Base-by-base conservation (phyloP, 2,113 vertebrate species). In the Notothenia rossii region DNA sequence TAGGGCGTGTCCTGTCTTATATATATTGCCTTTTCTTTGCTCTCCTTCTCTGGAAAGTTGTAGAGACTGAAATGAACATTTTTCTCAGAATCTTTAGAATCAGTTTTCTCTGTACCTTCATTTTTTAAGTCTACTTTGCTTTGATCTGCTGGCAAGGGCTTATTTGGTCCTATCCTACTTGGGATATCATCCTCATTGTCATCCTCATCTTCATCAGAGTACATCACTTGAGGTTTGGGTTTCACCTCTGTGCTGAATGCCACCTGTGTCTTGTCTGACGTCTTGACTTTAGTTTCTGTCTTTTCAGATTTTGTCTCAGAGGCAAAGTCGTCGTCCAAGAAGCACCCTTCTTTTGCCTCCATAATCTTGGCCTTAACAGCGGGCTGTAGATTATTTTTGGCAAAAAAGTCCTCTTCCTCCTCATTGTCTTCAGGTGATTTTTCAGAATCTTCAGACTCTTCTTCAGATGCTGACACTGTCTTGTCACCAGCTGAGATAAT, bases 1-100 rank as follows among this genome's bases (percentile, higher is more conserved):
- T 97, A 99, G 4, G 98, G 98, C 0, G 98, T 99, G 91, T 97
- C 96, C 86, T 98, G 97, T 75, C 97, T 96, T 69, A 96, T 96
- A 79, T 98, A 98, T 72, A 2, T 8, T 12, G 75, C 86, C 82
- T 80, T 88, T 78, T 91, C 90, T 87, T 80, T 51, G 70, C 71
- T 83, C 77, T 93, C 94, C 85, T 86, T 92, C 64, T 95, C 92
- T 11, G 94, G 91, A 50, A 88, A 92, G 12, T 88, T 69, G 56
- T 88, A 86, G 10, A 94, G 88, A 78, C 85, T 91, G 71, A 96
- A 96, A 75, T 95, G 94, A 59, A 95, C 95, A 50, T 85, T 94
- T 82, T 92, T 95, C 67, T 95, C 94, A 0, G 83, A 40, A 36
- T 94, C 95, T 83, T 88, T 88, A 4, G 64, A 72, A 36, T 60